phyloP scores from a whole-genome alignment of 2,113 vertebrate genomes.

The Austrofundulus limnaeus region DNA sequence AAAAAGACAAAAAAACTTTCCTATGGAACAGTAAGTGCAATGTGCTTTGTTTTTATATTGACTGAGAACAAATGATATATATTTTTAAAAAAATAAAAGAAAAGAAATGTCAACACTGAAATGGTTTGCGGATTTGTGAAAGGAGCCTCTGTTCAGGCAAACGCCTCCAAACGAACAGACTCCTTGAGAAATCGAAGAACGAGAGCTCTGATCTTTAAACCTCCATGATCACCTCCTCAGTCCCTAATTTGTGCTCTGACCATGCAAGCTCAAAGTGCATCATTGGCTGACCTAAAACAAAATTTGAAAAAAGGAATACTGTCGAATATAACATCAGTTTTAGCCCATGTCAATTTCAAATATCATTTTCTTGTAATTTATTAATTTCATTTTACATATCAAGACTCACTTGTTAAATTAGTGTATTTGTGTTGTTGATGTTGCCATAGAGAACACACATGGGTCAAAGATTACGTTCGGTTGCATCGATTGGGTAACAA shows the following conservation, averaged over 20 bases:
- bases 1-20: conserved; percentile 84
- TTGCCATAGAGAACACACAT: conserved; percentile 84
- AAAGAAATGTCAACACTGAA: conserved; percentile 85
- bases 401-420: conserved; percentile 82
- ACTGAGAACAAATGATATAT: conserved; percentile 88
- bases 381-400: conserved; percentile 83
- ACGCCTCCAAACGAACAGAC: conserved; percentile 61
- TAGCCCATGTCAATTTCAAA: conserved; percentile 82
- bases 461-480: conserved; percentile 80
- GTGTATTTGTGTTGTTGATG: conserved; percentile 85
- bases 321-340: conserved; percentile 82
- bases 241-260: conserved; percentile 78
- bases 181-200: conserved; percentile 69
- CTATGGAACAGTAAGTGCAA: conserved; percentile 87
- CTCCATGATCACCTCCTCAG: conserved; percentile 77
- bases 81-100: conserved; percentile 85
- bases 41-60: conserved; percentile 89
- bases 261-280: conserved; percentile 71
- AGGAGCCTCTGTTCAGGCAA: conserved; percentile 76
- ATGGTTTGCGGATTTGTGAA: conserved; percentile 78
- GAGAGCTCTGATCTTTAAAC: conserved; percentile 77
- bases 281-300: conserved; percentile 72
- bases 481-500: conserved; percentile 81
- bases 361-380: conserved; percentile 81
- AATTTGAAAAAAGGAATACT: conserved; percentile 82